Evolutionary conservation across 2,113 vertebrate species (phyloP).

Genomic region (Corvus cornix): DNA sequence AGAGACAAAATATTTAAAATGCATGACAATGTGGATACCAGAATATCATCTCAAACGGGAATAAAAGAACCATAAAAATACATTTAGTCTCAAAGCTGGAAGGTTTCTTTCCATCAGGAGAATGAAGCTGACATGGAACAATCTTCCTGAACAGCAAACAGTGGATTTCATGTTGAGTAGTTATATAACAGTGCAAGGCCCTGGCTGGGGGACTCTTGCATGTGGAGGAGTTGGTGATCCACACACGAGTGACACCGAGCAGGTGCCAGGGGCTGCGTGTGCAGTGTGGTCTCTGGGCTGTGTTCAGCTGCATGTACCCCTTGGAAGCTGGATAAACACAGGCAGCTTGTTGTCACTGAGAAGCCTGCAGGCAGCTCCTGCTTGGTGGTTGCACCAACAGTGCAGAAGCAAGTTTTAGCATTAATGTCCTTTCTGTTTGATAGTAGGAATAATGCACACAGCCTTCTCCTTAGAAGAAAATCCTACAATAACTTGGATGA

Average conservation of each 20-base stretch:
- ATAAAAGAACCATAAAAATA: neutral
- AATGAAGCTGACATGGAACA: neutral
- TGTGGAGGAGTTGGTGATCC: neutral
- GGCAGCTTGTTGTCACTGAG: neutral
- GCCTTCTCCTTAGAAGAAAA: neutral
- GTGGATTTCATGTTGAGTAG: neutral
- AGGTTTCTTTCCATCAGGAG: neutral
- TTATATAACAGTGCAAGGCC: accelerated
- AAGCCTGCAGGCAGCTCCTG: neutral
- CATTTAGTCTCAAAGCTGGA: neutral
- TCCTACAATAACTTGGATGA: neutral
- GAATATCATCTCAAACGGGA: neutral
- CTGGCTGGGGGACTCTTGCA: neutral
- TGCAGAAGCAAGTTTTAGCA: neutral
- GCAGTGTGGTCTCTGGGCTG: accelerated
- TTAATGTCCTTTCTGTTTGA: neutral
- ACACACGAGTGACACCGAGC: accelerated
- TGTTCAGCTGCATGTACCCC: accelerated
- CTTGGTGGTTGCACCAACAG: neutral
- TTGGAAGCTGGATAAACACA: neutral
- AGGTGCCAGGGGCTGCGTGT: accelerated
- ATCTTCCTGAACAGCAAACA: neutral
- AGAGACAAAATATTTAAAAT: neutral
- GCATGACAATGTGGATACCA: neutral
- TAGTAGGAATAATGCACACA: neutral